These are phyloP conservation scores for Gymnobelideus leadbeateri DNA, from an alignment of 2,113 vertebrate species.

Conservation along the genomic window DNA sequence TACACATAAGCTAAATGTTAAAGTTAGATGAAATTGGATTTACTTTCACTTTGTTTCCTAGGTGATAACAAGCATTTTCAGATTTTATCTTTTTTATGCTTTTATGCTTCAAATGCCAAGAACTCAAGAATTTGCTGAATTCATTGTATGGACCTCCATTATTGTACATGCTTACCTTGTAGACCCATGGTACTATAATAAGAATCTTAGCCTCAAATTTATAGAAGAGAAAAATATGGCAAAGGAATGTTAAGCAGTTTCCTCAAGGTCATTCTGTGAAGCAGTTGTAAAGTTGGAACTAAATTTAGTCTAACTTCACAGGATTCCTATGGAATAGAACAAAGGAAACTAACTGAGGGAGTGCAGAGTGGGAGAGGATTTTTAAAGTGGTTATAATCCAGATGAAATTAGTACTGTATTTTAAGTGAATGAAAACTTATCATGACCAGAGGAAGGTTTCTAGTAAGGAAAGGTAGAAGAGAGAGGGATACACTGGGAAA, in stretches of 20 bases:
- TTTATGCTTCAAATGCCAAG: background rate
- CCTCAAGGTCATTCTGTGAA: slow-evolving; percentile 10
- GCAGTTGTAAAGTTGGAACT: background rate
- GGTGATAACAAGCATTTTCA: background rate
- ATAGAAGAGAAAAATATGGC: background rate
- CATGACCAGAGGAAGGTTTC: background rate
- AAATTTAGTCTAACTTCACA: background rate
- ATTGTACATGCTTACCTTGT: background rate
- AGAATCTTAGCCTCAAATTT: background rate
- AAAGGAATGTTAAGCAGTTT: slow-evolving; percentile 24
- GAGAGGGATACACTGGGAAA: background rate
- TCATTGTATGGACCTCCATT: background rate
- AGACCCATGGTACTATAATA: slow-evolving; percentile 27
- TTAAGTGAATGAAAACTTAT: background rate
- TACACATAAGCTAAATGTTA: background rate
- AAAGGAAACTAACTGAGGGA: background rate
- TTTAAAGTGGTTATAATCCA: background rate
- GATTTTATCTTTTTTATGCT: background rate
- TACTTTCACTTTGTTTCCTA: background rate
- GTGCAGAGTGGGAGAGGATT: background rate
- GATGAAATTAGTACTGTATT: background rate
- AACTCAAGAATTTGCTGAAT: background rate
- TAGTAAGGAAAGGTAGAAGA: background rate
- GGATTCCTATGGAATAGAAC: background rate
- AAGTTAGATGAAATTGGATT: background rate